These are phyloP conservation scores for Cyprinodon diabolis DNA, from an alignment of 2,797 vertebrate species.

Conservation along the genomic window DNA sequence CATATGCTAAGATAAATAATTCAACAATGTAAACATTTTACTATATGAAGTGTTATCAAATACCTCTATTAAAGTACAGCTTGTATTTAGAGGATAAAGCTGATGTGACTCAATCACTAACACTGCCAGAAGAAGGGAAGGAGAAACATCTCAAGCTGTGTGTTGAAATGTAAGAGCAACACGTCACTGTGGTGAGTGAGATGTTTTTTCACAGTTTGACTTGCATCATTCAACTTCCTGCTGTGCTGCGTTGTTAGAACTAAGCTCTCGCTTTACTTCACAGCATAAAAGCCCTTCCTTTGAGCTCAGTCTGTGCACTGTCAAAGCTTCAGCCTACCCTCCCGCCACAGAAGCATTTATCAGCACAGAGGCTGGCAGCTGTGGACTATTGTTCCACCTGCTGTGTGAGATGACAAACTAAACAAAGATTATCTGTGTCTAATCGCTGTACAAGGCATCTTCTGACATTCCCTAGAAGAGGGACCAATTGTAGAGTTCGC, in stretches of 20 bases:
- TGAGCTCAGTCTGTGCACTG: conserved; percentile 13
- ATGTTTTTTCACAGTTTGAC: conserved; percentile 6
- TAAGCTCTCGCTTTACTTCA: conserved; percentile 21
- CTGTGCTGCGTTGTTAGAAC: conserved; percentile 15
- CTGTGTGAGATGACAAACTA: conserved; percentile 21
- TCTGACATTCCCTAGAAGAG: not conserved
- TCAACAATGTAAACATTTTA: not conserved
- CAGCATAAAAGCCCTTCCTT: conserved; percentile 36
- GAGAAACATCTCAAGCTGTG: not conserved
- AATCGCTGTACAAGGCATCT: conserved; percentile 14
- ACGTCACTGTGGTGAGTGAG: conserved; percentile 1
- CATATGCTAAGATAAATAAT: not conserved
- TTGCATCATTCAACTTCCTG: conserved; percentile 15
- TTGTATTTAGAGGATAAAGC: not conserved
- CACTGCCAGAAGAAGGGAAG: not conserved
- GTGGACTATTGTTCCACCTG: conserved; percentile 11
- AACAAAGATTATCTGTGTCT: conserved; percentile 28
- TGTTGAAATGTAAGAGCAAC: conserved; percentile 16
- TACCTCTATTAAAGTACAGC: not conserved
- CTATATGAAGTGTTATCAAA: not conserved
- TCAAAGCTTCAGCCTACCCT: conserved; percentile 18
- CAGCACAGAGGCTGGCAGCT: conserved; percentile 9
- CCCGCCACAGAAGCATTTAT: conserved; percentile 13
- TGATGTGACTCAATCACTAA: conserved; percentile 5
- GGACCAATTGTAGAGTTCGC: not conserved